Evolutionary conservation across 2,888 invertebrate genomes (phyloP).

Genomic region (Folsomia manolachei): DNA sequence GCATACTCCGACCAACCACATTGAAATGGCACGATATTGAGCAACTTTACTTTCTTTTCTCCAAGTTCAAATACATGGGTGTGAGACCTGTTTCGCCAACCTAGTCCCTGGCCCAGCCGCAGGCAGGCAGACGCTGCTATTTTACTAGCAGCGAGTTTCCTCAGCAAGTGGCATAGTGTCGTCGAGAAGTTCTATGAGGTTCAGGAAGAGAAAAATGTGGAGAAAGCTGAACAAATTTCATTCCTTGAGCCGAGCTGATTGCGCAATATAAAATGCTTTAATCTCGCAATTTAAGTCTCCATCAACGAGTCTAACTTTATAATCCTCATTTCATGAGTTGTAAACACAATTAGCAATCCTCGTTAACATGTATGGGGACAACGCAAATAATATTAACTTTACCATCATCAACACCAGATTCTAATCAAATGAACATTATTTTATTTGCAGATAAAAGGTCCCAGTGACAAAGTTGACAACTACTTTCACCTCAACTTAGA

Average conservation of each 20-base stretch:
- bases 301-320: background rate
- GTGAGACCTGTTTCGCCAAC: no score
- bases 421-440: no score
- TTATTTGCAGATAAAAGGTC: background rate
- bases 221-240: background rate
- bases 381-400: no score
- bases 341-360: slow-evolving; percentile 7
- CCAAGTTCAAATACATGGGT: no score
- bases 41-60: background rate
- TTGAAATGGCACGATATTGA: background rate
- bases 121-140: background rate
- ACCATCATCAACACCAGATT: background rate
- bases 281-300: background rate
- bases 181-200: no score
- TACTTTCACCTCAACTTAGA: background rate
- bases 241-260: background rate
- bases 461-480: background rate
- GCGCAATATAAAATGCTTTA: background rate
- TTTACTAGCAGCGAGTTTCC: background rate
- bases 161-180: no score
- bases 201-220: no score
- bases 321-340: slow-evolving; percentile 4
- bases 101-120: no score
- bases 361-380: no score
- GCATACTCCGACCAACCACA: background rate